Evolutionary conservation across 2,888 invertebrate genomes (phyloP), one percentile per base, ranked within the genome.

Genomic region (Polyommatus iphigenia): DNA sequence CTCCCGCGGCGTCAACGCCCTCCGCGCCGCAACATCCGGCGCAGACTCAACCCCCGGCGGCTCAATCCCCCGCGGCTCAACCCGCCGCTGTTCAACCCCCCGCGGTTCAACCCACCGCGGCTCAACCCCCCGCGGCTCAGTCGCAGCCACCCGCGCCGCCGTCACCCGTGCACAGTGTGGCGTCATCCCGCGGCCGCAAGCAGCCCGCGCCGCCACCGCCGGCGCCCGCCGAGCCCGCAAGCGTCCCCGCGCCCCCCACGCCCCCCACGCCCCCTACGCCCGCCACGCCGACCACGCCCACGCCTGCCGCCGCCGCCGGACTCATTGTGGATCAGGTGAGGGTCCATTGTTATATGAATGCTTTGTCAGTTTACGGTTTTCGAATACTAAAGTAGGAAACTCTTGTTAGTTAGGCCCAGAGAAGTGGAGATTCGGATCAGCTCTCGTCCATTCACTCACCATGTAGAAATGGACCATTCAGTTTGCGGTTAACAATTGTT

Each of bases 161-260:
- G 81, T 78, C 76, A 79, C 79, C 78, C 81, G 78, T 78, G 79
- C 80, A 71, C 73, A 75, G 73, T 50, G 46, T 46, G 13, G 73
- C 73, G 50, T 75, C 73, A 50, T 46, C 71, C 36, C 71, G 71
- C 10, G 71, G 75, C 15, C 81, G 78, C 81, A 86, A 86, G 82
- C 85, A 83, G 79, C 96, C 96, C 80, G 97, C 96, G 73, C 97
- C 96, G 32, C 95, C 95, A 77, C 96, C 97, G 36, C 95, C 95
- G 36, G 85, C 82, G 77, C 83, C 82, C 78, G 84, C 71, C 75
- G 83, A 80, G 81, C 83, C 82, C 83, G 76, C 83, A 81, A 76
- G 81, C 80, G 46, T 71, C 79, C 81, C 79, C 79, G 75, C 84
- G 32, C 82, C 73, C 82, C 82, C 24, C 78, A 62, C 79, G 15